Percentiles rank a stretch among this genome's conserved stretches.
Conservation (phyloP, 2,113 vertebrate genomes). For the Opisthocomus hoazin region DNA sequence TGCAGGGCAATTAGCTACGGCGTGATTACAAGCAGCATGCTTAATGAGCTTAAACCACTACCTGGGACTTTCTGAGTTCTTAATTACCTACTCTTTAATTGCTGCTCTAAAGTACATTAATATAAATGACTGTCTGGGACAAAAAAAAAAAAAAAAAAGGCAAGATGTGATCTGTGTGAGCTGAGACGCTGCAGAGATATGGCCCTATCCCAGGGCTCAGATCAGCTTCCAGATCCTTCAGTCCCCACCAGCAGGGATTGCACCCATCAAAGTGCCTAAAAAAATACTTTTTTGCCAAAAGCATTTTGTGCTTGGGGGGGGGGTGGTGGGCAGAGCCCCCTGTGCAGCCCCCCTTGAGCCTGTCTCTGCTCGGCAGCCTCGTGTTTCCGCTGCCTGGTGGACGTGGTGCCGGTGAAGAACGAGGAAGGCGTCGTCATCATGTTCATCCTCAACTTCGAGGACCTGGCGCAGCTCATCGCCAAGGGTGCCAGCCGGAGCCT, state of each 20-base stretch:
- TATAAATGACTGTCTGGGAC: conserved; percentile 28
- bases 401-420: conserved; percentile 93
- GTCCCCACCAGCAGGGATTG: background rate
- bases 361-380: conserved; percentile 74
- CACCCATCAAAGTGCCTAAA: background rate
- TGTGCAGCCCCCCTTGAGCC: background rate
- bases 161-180: background rate
- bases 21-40: background rate
- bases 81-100: conserved; percentile 47
- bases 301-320: background rate
- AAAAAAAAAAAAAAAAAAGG: background rate
- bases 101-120: conserved; percentile 41
- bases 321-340: background rate
- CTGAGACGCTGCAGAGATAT: background rate
- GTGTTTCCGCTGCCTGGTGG: conserved; percentile 90
- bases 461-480: conserved; percentile 78
- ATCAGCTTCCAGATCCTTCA: background rate
- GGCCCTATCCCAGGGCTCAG: background rate
- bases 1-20: background rate
- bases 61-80: conserved; percentile 35
- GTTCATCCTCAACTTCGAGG: conserved; percentile 98
- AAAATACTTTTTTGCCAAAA: background rate
- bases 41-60: conserved; percentile 43
- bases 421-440: conserved; percentile 92
- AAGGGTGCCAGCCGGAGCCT: conserved; percentile 76